A percentile compares a stretch with the other conserved stretches of the same genome.
phyloP scores from a whole-genome alignment of 2,888 invertebrate species.

The Eulithis prunata region DNA sequence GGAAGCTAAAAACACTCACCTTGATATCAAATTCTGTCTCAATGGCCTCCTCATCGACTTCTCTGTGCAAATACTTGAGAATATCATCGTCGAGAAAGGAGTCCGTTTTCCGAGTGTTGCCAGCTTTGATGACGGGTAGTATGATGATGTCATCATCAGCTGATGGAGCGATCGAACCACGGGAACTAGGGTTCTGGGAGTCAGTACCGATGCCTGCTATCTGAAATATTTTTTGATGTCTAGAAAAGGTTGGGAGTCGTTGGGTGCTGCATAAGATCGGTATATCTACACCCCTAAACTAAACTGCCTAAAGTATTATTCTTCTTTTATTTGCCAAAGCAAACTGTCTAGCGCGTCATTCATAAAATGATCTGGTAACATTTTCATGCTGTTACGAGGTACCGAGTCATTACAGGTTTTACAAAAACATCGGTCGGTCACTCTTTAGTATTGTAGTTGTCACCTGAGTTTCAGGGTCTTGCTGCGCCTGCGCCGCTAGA shows the following conservation, averaged over 20 bases:
- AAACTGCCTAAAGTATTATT: no score
- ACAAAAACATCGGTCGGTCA: no score
- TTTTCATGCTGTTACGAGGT: no score
- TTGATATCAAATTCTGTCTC: constrained; percentile 88
- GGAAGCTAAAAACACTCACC: constrained; percentile 59
- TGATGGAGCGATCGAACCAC: constrained; percentile 85
- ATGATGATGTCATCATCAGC: constrained; percentile 63
- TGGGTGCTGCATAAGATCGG: no score
- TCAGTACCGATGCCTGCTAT: constrained; percentile 86
- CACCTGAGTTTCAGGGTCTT: constrained; percentile 89
- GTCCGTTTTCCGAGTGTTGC: constrained; percentile 58
- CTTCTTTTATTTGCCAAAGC: no score
- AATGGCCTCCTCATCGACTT: constrained; percentile 87
- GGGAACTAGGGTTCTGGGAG: constrained; percentile 87
- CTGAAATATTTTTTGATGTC: constrained; percentile 47
- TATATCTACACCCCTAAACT: no score
- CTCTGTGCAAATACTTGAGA: constrained; percentile 86
- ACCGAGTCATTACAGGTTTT: no score
- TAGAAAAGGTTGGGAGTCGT: no score
- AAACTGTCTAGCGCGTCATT: no score
- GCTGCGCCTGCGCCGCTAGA: constrained; percentile 75
- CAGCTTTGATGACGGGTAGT: constrained; percentile 59
- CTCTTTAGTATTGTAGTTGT: not conserved
- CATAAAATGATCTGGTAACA: no score
- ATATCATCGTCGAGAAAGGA: constrained; percentile 85